Percentiles rank a stretch among this genome's conserved stretches.
Evolutionary conservation across 2,113 vertebrate species (phyloP).

Genomic region (Sclerurus mexicanus): DNA sequence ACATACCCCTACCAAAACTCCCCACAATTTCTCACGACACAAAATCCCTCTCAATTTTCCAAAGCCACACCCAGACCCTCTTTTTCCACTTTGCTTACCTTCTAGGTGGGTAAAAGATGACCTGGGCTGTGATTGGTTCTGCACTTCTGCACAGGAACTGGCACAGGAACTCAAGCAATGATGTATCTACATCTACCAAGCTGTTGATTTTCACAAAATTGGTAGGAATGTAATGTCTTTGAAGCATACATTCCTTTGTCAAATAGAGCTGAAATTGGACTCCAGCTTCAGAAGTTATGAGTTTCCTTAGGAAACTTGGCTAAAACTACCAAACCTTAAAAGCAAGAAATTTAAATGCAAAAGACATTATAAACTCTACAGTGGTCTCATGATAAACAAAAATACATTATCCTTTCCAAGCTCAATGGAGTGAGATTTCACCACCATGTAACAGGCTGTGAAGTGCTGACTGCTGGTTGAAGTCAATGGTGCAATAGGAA

Average conservation of each 20-base stretch:
- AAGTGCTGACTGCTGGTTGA: not conserved
- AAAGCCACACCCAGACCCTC: not conserved
- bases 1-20: not conserved
- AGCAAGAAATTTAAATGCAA: not conserved
- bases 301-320: not conserved
- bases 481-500: not conserved
- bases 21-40: not conserved
- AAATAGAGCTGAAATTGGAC: not conserved
- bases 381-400: not conserved
- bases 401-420: not conserved
- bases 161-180: not conserved
- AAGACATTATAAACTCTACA: slow-evolving; percentile 20
- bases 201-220: not conserved
- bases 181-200: not conserved
- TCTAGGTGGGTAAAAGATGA: not conserved
- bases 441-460: not conserved
- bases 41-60: not conserved
- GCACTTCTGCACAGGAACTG: not conserved
- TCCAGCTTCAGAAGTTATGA: not conserved
- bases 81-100: not conserved
- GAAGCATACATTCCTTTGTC: not conserved
- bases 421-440: not conserved
- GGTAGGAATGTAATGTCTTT: not conserved
- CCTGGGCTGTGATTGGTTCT: not conserved
- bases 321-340: slow-evolving; percentile 31